These are phyloP conservation scores for Spicauda simplicius DNA, from an alignment of 2,888 invertebrate genomes.

Conservation along the genomic window DNA sequence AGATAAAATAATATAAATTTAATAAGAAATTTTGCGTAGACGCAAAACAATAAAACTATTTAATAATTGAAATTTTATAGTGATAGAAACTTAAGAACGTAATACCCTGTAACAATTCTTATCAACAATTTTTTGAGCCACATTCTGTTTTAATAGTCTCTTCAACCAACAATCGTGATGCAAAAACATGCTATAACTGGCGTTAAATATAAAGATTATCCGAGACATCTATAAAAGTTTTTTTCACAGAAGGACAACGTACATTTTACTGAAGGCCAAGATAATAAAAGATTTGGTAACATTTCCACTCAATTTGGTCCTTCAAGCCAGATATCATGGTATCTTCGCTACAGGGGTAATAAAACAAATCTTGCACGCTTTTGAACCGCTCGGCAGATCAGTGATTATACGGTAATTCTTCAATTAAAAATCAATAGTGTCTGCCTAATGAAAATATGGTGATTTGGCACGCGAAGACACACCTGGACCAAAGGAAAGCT, in stretches of 20 bases:
- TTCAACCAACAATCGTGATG: slow-evolving; percentile 22
- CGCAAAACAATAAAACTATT: too few species aligned
- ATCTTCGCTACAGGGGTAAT: slow-evolving; percentile 53
- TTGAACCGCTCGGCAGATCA: slow-evolving; percentile 52
- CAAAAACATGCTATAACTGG: slow-evolving; percentile 25
- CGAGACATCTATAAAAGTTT: neutral
- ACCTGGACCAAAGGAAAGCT: neutral
- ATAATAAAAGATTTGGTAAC: neutral
- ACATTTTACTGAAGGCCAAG: neutral
- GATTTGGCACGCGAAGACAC: slow-evolving; percentile 67
- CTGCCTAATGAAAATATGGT: slow-evolving; percentile 61
- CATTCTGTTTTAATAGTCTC: neutral
- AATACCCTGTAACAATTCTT: too few species aligned
- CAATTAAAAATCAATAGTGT: slow-evolving; percentile 67
- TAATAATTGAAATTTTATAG: too few species aligned
- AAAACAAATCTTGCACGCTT: slow-evolving; percentile 54
- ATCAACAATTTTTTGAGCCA: too few species aligned
- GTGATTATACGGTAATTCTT: slow-evolving; percentile 56
- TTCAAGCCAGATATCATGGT: slow-evolving; percentile 45
- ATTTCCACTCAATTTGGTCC: slow-evolving; percentile 37
- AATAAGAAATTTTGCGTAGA: too few species aligned
- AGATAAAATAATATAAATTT: too few species aligned
- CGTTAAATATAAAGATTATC: slow-evolving; percentile 42
- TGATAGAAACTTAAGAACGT: too few species aligned
- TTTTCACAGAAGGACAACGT: slow-evolving; percentile 11